phyloP scores from a whole-genome alignment of 2,113 vertebrate species.

The Ceuthmochares aereus region DNA sequence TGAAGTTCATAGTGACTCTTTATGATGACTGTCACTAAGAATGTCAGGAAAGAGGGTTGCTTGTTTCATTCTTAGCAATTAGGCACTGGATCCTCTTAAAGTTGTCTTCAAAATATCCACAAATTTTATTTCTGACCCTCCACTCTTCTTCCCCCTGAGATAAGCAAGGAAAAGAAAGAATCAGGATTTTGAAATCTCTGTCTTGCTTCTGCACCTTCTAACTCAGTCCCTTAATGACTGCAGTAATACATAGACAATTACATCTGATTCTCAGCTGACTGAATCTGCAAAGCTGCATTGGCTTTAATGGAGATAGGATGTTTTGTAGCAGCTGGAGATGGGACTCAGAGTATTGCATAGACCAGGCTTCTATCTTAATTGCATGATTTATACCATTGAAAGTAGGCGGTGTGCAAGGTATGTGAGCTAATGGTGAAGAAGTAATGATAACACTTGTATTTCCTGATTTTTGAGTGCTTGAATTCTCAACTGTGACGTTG shows the following conservation, averaged over 20 bases:
- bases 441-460: not conserved
- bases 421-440: not conserved
- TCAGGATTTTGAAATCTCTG: not conserved
- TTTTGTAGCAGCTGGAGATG: not conserved
- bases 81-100: not conserved
- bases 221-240: not conserved
- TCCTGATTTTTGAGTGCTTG: not conserved
- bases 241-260: not conserved
- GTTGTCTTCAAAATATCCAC: not conserved
- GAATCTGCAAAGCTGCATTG: not conserved
- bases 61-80: not conserved
- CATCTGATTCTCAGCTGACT: not conserved
- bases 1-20: not conserved
- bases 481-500: not conserved
- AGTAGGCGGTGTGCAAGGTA: not conserved
- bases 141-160: not conserved
- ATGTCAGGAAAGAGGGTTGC: not conserved
- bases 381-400: not conserved
- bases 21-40: not conserved
- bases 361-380: not conserved
- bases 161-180: not conserved
- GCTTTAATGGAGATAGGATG: not conserved
- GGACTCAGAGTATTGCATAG: not conserved
- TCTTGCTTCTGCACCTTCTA: not conserved
- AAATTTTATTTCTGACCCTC: not conserved